These are phyloP conservation scores for Ovis aries DNA, from an alignment of 2,113 vertebrate genomes.

Conservation along the genomic window ARS-UI_Ramb_v3.0 NC_056070.1:48528501-48529000, in stretches of 20 bases:
- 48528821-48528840: background rate
- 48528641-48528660: rapidly evolving
- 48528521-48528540: background rate
- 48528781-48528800: rapidly evolving
- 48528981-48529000: background rate
- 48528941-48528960: rapidly evolving
- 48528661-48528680: background rate
- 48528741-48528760: rapidly evolving
- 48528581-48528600: rapidly evolving
- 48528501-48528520: background rate
- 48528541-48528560: background rate
- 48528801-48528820: background rate
- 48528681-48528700: background rate
- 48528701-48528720: background rate
- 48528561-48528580: background rate
- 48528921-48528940: background rate
- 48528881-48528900: rapidly evolving
- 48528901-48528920: background rate
- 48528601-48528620: rapidly evolving
- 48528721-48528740: background rate
- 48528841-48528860: background rate
- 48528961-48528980: background rate
- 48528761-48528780: background rate
- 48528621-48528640: background rate
- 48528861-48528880: no score